Evolutionary conservation across 2,797 vertebrate species (phyloP).

Genomic region (Podargus strigoides): DNA sequence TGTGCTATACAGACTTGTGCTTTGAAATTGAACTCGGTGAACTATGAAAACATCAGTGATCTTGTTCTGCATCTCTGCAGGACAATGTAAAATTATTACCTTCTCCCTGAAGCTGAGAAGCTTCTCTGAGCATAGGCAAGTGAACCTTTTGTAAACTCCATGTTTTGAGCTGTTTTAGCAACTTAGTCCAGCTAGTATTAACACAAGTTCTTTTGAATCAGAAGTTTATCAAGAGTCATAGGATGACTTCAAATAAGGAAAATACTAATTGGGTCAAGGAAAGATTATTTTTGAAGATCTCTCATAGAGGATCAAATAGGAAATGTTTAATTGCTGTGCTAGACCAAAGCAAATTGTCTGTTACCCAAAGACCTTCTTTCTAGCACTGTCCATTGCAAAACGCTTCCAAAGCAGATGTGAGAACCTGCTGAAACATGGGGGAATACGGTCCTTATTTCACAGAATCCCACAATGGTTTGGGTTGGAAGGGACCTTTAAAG

Average conservation of each 20-base stretch:
- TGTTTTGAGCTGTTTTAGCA: not conserved
- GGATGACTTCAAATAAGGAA: not conserved
- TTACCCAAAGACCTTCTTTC: not conserved
- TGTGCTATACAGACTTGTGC: not conserved
- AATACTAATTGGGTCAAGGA: not conserved
- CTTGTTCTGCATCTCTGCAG: not conserved
- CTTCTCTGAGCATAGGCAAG: not conserved
- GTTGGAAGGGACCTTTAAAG: too few species aligned
- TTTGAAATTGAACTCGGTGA: not conserved
- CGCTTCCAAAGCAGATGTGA: not conserved
- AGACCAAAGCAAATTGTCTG: not conserved
- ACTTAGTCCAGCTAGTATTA: not conserved
- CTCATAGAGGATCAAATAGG: not conserved
- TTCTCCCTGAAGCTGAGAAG: not conserved
- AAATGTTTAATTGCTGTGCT: not conserved
- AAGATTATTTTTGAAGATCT: not conserved
- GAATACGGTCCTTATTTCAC: not conserved
- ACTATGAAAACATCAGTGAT: not conserved
- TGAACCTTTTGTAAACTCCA: not conserved
- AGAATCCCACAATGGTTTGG: too few species aligned
- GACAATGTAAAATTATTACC: not conserved
- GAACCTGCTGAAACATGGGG: not conserved
- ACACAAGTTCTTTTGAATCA: not conserved
- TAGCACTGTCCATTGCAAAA: not conserved
- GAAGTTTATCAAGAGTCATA: not conserved